Conservation (phyloP, 2,888 invertebrate species). For the Athalia circularis region DNA sequence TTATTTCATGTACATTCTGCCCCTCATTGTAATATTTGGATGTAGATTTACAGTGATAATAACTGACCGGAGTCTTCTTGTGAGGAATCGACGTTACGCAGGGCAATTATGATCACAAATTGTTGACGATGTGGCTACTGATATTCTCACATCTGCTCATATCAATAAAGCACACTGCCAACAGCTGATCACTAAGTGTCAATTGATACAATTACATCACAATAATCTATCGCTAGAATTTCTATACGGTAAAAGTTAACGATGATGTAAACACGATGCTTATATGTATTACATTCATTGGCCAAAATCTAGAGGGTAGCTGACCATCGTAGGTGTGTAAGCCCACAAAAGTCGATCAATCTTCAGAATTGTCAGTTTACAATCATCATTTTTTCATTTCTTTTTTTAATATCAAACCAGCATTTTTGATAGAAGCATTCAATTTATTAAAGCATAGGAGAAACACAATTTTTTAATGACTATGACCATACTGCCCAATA, state of each 20-base stretch:
- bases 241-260: constrained; percentile 32
- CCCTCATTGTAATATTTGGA: neutral
- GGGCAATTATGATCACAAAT: constrained; percentile 27
- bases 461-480: constrained; percentile 16
- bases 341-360: constrained; percentile 2
- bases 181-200: constrained; percentile 14
- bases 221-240: constrained; percentile 30
- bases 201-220: constrained; percentile 35
- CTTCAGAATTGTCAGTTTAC: neutral
- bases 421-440: constrained; percentile 38
- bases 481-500: constrained; percentile 27
- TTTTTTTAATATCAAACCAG: constrained; percentile 37
- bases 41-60: constrained; percentile 27
- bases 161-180: constrained; percentile 22
- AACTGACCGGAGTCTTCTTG: constrained; percentile 4
- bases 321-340: constrained; percentile 7
- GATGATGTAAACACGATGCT: constrained; percentile 15
- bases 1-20: constrained; percentile 28
- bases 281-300: constrained; percentile 14
- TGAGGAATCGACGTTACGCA: constrained; percentile 24
- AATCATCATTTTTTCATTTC: neutral
- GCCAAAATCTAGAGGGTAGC: constrained; percentile 21
- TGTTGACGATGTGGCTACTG: constrained; percentile 25
- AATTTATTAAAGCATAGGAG: constrained; percentile 35
- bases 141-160: constrained; percentile 26